Base-by-base conservation (phyloP, 2,888 invertebrate genomes). In the Philopedon plagiatum region DNA sequence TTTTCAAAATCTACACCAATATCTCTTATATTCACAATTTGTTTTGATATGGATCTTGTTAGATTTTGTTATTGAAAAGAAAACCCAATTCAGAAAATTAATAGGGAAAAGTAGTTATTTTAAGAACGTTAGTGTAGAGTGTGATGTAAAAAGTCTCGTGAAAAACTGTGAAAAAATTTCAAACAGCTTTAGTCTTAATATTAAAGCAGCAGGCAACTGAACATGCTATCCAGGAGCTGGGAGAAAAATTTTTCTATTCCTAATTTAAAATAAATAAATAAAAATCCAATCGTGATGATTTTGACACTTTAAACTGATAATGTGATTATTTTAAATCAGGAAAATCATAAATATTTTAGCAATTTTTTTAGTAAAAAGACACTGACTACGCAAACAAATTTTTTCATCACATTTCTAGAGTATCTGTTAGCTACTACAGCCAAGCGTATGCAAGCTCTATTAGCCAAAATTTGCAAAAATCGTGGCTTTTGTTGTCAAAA, bases 391-490 rank as follows among this genome's bases (percentile, higher is more conserved):
- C n/a, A n/a, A 34, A 34, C 18, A 5, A 5, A 5, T 2, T 41
- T 18, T 41, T 41, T 4, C n/a, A 15, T 15, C 18, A 4, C 7
- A 41, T 5, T 29, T 29, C 51, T 29, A 13, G 15, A 54, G 51
- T 32, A 54, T n/a, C n/a, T n/a, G n/a, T 13, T 37, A 37, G 61
- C 57, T 62, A 66, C 23, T 51, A 44, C 46, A 58, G 58, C 44
- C 19, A 61, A 69, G 58, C 61, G 60, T 46, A 21, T 19, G 58
- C 49, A 68, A 69, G 87, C 87, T 87, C 87, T 87, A 77, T 86
- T 37, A 71, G 44, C 13, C 44, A 44, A 39, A 57, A 63, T 49
- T 51, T 58, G 56, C 57, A 70, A 44, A 19, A 46, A 54, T 51
- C 29, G 23, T 18, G 13, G 5, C 7, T 56, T 11, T 4, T 39